These are phyloP conservation scores for Drosophila vallismaia DNA, from an alignment of 2,888 invertebrate genomes.

Conservation along the genomic window DNA sequence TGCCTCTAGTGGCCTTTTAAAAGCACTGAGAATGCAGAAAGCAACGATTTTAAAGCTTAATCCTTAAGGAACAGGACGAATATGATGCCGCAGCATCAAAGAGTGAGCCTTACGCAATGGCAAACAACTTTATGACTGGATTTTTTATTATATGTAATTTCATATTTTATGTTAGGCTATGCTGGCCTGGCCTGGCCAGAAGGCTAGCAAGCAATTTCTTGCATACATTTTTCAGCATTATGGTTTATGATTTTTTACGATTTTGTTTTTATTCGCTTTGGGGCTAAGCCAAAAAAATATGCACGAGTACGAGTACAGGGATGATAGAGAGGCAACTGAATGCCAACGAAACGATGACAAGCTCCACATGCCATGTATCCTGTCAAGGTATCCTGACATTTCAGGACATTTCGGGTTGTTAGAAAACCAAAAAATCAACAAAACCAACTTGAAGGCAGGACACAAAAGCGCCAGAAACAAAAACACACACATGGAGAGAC, in stretches of 20 bases:
- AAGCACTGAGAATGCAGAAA: constrained; percentile 7
- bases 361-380: constrained; percentile 66
- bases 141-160: constrained; percentile 74
- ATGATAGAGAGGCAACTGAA: constrained; percentile 33
- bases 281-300: constrained; percentile 26
- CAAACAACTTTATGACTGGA: constrained; percentile 70
- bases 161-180: constrained; percentile 66
- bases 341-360: constrained; percentile 66
- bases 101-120: constrained; percentile 39
- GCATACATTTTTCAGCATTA: constrained; percentile 73
- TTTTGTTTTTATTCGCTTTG: constrained; percentile 59
- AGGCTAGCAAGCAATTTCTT: constrained; percentile 59
- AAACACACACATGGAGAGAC: constrained; percentile 53
- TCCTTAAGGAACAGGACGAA: constrained; percentile 3
- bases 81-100: constrained; percentile 31
- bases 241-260: constrained; percentile 71
- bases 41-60: not conserved
- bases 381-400: constrained; percentile 63
- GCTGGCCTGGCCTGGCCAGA: constrained; percentile 40
- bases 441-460: constrained; percentile 45
- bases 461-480: constrained; percentile 41
- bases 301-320: constrained; percentile 15
- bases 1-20: constrained; percentile 47
- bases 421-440: constrained; percentile 36
- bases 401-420: constrained; percentile 56